These are phyloP conservation scores for Hephaestus fuliginosus DNA, from an alignment of 2,797 vertebrate genomes.

Conservation along the genomic window DNA sequence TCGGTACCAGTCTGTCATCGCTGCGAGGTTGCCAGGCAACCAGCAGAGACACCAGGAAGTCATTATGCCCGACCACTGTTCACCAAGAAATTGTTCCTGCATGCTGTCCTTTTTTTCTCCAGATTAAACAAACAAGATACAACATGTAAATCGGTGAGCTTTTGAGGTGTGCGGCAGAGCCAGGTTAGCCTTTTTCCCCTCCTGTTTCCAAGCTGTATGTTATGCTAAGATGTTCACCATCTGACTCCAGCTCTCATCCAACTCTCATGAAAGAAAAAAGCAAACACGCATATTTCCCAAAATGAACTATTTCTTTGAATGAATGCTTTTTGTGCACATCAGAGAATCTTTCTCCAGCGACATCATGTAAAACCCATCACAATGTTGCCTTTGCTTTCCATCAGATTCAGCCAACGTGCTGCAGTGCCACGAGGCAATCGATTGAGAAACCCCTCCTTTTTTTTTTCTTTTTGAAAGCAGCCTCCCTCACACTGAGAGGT, in stretches of 20 bases:
- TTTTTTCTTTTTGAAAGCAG: not conserved
- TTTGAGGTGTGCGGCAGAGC: not conserved
- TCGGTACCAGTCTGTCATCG: slow-evolving; percentile 27
- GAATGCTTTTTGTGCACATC: not conserved
- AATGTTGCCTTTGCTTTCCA: not conserved
- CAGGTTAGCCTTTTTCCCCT: not conserved
- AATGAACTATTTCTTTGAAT: not conserved
- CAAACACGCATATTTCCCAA: not conserved
- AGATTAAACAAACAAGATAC: slow-evolving; percentile 2
- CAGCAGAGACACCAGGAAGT: slow-evolving; percentile 31
- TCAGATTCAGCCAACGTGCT: not conserved
- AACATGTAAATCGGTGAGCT: not conserved
- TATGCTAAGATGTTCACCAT: not conserved
- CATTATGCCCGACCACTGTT: not conserved
- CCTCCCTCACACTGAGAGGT: slow-evolving; percentile 5
- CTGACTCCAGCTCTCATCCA: not conserved
- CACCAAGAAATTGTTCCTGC: slow-evolving; percentile 13
- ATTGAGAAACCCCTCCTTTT: not conserved
- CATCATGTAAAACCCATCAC: not conserved
- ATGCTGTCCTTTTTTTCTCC: slow-evolving; percentile 8
- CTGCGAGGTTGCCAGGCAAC: slow-evolving; percentile 56
- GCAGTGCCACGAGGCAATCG: not conserved
- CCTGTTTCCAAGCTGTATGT: too few relatives aligned
- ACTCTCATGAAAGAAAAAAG: not conserved
- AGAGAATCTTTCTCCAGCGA: not conserved